Evolutionary conservation across 2,113 vertebrate species (phyloP), one percentile per base, ranked within the genome.

Genomic region (Lampris incognitus): DNA sequence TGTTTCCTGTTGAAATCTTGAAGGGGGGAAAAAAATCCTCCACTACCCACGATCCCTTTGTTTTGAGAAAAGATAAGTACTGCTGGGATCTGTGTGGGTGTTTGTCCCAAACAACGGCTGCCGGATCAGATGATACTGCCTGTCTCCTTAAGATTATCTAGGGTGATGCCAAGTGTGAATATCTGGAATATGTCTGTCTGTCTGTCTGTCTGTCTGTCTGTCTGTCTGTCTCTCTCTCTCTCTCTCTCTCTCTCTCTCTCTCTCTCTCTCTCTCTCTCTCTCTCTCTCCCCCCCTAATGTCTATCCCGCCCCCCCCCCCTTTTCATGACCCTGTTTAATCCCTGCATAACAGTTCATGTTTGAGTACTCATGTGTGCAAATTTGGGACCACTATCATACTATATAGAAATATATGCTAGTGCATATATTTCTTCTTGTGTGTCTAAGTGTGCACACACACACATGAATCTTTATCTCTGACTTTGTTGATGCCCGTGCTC

Each of bases 301-400:
- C 24, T 24, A 24, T 24, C 24, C 24, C 24, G 24, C 24, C 0
- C 24, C 24, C 24, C 0, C 24, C 24, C 24, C 24, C 24, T 24
- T 66, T 65, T 61, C 56, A 49, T 66, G 75, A 73, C 64, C 66
- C 51, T 9, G 9, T 66, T 66, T 83, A 81, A 89, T 89, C 84
- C 78, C 13, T 50, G 59, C 57, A 79, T 80, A 69, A 79, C 44
- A 61, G 66, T 59, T 44, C 54, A 13, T 49, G 24, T 76, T 63
- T 56, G 8, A 69, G 54, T 36, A 42, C 40, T 10, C 24, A 36
- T 71, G 46, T 64, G 52, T 69, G 39, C 74, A 66, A 81, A 9
- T 54, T 44, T 79, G 5, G 10, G 48, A 10, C 3, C 44, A 6
- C 44, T 46, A 6, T 6, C 6, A 24, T 24, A 24, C 24, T 24